phyloP scores from a whole-genome alignment of 2,888 invertebrate species.

The Campoplex capitator region DNA sequence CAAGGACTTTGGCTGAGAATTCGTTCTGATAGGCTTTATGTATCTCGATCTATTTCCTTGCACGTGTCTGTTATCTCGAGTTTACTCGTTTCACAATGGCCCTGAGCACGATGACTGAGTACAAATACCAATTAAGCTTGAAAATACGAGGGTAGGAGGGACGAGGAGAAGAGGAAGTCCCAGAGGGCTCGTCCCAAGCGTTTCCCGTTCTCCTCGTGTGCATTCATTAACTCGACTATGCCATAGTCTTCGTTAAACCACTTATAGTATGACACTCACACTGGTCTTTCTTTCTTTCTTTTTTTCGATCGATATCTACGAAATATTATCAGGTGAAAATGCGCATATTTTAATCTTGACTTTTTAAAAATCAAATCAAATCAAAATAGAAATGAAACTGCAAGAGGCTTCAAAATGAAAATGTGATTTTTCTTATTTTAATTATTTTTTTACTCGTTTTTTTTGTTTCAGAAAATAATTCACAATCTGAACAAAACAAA shows the following conservation, averaged over 20 bases:
- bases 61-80: conserved; percentile 38
- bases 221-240: conserved; percentile 60
- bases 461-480: too few species aligned
- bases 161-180: conserved; percentile 11
- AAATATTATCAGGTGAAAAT: background rate
- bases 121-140: conserved; percentile 67
- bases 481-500: too few species aligned
- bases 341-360: background rate
- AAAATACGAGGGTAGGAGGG: conserved; percentile 52
- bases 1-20: background rate
- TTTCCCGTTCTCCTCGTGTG: conserved; percentile 51
- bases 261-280: conserved; percentile 46
- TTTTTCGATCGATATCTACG: background rate
- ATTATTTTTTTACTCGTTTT: too few species aligned
- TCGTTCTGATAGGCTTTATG: background rate
- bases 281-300: background rate
- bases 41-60: conserved; percentile 3
- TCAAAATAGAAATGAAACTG: background rate
- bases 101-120: conserved; percentile 58
- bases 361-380: background rate
- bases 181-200: conserved; percentile 40
- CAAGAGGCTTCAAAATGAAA: background rate
- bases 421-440: background rate
- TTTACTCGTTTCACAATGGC: conserved; percentile 34
- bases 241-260: conserved; percentile 62